Evolutionary conservation across 2,113 vertebrate genomes (phyloP).

Genomic region (Syrmaticus mikado): DNA sequence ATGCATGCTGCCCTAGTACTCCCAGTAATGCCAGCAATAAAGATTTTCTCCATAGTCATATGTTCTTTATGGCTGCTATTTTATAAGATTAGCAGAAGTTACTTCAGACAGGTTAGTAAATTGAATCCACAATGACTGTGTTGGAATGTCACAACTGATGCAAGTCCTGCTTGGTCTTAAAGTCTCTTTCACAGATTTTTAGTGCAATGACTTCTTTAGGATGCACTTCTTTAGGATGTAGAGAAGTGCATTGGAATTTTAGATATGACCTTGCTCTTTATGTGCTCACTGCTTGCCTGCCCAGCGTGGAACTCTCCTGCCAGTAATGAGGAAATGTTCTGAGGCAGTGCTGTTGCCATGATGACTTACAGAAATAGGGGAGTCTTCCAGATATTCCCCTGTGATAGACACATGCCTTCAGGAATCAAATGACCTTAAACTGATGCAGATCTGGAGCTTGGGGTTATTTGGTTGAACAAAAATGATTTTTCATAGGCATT

Average conservation of each 20-base stretch:
- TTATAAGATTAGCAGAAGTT: not conserved
- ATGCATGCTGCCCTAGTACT: not conserved
- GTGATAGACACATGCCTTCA: not conserved
- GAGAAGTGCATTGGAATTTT: not conserved
- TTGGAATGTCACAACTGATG: not conserved
- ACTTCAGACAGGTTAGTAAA: not conserved
- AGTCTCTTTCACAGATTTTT: not conserved
- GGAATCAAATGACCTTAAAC: slow-evolving; percentile 30
- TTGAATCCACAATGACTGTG: not conserved
- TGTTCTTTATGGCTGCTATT: not conserved
- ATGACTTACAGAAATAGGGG: not conserved
- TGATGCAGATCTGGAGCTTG: not conserved
- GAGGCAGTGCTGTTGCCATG: not conserved
- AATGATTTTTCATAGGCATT: not conserved
- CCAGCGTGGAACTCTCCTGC: not conserved
- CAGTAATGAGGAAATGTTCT: slow-evolving; percentile 31
- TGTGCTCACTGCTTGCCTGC: not conserved
- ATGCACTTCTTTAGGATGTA: not conserved
- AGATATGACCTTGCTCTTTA: slow-evolving; percentile 9
- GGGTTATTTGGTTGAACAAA: not conserved
- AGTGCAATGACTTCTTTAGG: not conserved
- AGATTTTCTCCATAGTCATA: rapidly evolving
- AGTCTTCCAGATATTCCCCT: not conserved
- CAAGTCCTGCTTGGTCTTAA: not conserved
- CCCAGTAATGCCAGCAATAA: not conserved